Evolutionary conservation across 2,113 vertebrate genomes (phyloP).

Genomic region (Petaurus breviceps): DNA sequence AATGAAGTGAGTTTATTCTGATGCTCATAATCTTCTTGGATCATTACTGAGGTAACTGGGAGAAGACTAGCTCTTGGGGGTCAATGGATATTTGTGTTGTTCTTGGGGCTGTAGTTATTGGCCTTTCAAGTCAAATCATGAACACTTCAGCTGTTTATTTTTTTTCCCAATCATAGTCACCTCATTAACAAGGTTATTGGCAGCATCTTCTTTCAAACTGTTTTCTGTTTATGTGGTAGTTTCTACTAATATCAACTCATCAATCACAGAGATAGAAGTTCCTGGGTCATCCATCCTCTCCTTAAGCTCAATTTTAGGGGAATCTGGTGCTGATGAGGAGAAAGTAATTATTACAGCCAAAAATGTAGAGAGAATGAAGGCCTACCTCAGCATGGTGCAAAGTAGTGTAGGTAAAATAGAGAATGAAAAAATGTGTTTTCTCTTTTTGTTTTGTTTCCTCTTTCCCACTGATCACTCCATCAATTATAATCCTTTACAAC

Average conservation of each 20-base stretch:
- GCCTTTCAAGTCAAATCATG: not conserved
- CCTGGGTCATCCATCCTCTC: not conserved
- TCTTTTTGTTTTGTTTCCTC: no score
- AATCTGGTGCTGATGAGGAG: not conserved
- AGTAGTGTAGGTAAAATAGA: not conserved
- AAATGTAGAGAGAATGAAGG: not conserved
- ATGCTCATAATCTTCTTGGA: not conserved
- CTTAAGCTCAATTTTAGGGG: not conserved
- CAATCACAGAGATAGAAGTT: not conserved
- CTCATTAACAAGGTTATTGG: not conserved
- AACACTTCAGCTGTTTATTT: not conserved
- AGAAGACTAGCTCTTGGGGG: not conserved
- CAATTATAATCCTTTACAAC: no score
- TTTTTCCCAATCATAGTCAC: not conserved
- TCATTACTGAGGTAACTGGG: not conserved
- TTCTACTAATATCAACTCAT: not conserved
- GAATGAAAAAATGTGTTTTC: not conserved
- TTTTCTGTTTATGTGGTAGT: not conserved
- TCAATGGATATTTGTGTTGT: not conserved
- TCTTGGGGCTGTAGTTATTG: not conserved
- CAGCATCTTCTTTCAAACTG: not conserved
- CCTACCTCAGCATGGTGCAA: not conserved
- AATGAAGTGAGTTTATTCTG: not conserved
- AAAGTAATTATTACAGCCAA: not conserved
- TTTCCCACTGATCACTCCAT: no score